Percentiles rank a stretch among this genome's conserved stretches.
phyloP scores from a whole-genome alignment of 2,797 vertebrate species.

The Tympanoctomys barrerae region DNA sequence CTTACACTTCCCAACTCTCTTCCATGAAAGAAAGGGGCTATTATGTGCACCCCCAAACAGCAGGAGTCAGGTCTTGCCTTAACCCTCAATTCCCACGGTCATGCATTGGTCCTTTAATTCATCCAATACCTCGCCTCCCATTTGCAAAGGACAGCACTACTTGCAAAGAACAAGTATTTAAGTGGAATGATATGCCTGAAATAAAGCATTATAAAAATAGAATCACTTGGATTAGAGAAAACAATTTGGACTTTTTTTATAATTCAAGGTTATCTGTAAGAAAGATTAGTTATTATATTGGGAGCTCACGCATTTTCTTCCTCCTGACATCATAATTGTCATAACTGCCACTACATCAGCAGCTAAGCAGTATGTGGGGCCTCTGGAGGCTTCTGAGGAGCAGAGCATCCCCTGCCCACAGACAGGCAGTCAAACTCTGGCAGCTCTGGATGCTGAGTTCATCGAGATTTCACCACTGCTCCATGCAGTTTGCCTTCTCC shows the following conservation, averaged over 20 bases:
- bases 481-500: background rate
- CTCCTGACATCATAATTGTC: background rate
- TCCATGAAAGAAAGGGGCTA: background rate
- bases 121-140: background rate
- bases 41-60: background rate
- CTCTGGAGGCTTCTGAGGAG: accelerated
- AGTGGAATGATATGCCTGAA: background rate
- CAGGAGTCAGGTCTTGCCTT: background rate
- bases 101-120: background rate
- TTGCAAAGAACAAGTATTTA: background rate
- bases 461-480: background rate
- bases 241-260: background rate
- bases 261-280: constrained; percentile 35
- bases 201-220: background rate
- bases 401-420: background rate
- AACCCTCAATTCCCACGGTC: background rate
- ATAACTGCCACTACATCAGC: background rate
- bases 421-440: background rate
- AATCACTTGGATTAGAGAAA: constrained; percentile 25
- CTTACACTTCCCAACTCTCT: background rate
- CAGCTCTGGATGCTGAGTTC: background rate
- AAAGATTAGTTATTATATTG: background rate
- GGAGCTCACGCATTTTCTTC: background rate
- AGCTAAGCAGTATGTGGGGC: background rate
- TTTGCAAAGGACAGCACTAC: background rate